Evolutionary conservation across 2,888 invertebrate species (phyloP), one percentile per base, ranked within the genome.

Genomic region (Microctonus aethiopoides): DNA sequence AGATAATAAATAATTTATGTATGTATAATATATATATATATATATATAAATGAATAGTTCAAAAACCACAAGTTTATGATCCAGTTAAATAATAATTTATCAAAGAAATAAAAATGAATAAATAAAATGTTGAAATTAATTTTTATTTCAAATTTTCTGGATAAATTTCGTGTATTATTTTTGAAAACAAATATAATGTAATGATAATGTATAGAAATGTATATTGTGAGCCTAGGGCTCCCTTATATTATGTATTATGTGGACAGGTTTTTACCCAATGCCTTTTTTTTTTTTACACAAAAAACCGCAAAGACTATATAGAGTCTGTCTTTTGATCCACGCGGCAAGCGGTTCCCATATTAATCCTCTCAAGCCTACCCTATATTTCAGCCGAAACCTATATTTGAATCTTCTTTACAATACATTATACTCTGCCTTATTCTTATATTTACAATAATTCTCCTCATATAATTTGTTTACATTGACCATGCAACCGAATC

Each of bases 331-430:
- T 75, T 74, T 75, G 69, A 74, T 75, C 72, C 22, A 32, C 62
- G 16, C 72, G 72, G 61, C 73, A 71, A 68, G 72, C 54, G 69
- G 72, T 71, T 71, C 73, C 70, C 73, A 70, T 72, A 29, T 61
- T 62, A 70, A 72, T 67, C 41, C 39, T 59, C 57, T 36, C 41
- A 24, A 11, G 65, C 16, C 51, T 41, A 10, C 24, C 11, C 34
- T 20, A 26, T 20, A 26, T 60, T 41, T 29, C 34, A 13, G 16
- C 46, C 16, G 16, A 46, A 46, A 16, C 16, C 20, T 20, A 16
- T 16, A 46, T 46, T 16, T 20, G 20, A 16, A 29, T 10, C n/a
- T 34, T 36, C 22, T 5, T 20, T 11, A n/a, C n/a, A n/a, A n/a
- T 41, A 26, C 2, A 46, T 16, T 59, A 61, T 66, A 41, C 24